Base-by-base conservation (phyloP, 2,888 invertebrate genomes). In the Acrocyrtus sp. region DNA sequence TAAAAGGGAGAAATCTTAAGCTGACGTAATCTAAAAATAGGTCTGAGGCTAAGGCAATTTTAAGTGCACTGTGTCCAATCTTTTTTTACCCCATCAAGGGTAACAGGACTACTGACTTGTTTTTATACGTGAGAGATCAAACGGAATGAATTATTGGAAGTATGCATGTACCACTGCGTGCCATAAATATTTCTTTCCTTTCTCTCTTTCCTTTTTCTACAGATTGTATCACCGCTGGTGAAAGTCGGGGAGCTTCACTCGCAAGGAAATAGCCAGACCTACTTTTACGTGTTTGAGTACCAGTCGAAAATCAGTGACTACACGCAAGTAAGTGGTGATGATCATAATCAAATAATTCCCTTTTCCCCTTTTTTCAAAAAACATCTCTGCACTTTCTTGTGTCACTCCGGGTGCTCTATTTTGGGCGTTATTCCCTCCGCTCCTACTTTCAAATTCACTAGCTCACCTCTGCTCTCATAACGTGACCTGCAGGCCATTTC, bases 221-320 rank as follows among this genome's bases (percentile, higher is more conserved):
- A 95, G 85, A 93, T 93, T 34, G 94, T 95, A 6, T 95, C 96
- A 0, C 96, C 96, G 0, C 90, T 94, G 48, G 92, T 96, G 22
- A 90, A 92, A 82, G 94, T 95, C 15, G 95, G 94, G 0, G 93
- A 95, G 85, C 89, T 94, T 53, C 96, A 96, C 85, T 94, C 95
- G 12, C 82, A 83, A 69, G 80, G 81, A 21, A 89, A 92, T 83
- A 87, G 92, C 69, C 93, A 92, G 83, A 94, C 94, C 54, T 95
- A 92, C 83, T 88, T 95, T 72, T 95, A 95, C 84, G 94, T 95
- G 54, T 95, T 95, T 84, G 93, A 93, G 85, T 95, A 96, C 85
- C 95, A 96, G 85, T 94, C 94, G 2, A 93, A 93, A 84, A 91
- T 91, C 81, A 94, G 94, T 62, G 93, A 94, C 83, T 94, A 92